Evolutionary conservation across 2,113 vertebrate genomes (phyloP), one percentile per base, ranked within the genome.

Genomic region (Tenrec ecaudatus): DNA sequence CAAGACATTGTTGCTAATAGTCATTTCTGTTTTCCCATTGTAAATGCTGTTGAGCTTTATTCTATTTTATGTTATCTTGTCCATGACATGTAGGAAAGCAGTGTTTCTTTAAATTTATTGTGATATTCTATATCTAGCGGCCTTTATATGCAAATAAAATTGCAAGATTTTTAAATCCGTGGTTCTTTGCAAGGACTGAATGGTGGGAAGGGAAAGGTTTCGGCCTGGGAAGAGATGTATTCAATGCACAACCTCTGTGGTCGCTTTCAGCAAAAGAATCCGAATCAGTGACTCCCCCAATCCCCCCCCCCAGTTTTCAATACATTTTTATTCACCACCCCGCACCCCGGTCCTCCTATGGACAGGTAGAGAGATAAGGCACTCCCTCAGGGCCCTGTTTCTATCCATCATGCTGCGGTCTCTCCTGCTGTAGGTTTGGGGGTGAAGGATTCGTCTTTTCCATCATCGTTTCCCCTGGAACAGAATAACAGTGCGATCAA

Each of bases 111-210:
- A 98, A 98, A 98, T 99, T 99, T 98, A 98, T 99, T 99, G 99
- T 99, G 99, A 99, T 98, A 98, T 98, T 99, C 99, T 99, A 98
- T 98, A 99, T 99, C 99, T 99, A 99, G 99, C 98, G 98, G 99
- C 99, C 99, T 99, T 99, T 99, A 99, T 99, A 99, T 99, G 99
- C 99, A 99, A 99, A 99, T 99, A 99, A 99, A 99, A 99, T 99
- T 99, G 99, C 99, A 99, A 99, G 99, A 99, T 99, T 99, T 99
- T 99, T 99, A 99, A 99, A 93, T 93, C 80, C 0, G 82, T 96
- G 83, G 5, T 84, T 97, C 88, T 92, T 90, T 96, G 94, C 89
- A 91, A 47, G 94, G 71, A 62, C 88, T 91, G 90, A 76, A 64
- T 87, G 71, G 83, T 83, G 68, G 76, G 77, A 79, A 31, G 0